Conservation (phyloP, 2,888 invertebrate species). For the Troides helena region DNA sequence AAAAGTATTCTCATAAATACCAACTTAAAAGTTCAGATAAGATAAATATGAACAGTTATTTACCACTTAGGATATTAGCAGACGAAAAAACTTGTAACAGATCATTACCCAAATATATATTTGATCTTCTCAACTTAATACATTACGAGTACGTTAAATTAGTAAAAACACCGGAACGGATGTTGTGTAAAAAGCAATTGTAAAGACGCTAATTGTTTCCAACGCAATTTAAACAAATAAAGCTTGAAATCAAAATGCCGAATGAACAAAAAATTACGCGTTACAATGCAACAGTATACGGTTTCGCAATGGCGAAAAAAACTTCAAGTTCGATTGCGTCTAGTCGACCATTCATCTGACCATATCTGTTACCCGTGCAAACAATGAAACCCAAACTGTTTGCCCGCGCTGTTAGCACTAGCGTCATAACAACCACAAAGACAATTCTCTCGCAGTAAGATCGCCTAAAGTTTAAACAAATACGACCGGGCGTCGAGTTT, state of each 20-base stretch:
- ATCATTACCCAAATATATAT: too few relatives aligned
- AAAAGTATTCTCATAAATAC: too few relatives aligned
- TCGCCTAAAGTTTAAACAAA: conserved; percentile 24
- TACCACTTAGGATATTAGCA: too few relatives aligned
- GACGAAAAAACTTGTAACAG: too few relatives aligned
- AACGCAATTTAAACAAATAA: conserved; percentile 3
- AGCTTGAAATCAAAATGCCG: conserved; percentile 1
- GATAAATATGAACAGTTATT: too few relatives aligned
- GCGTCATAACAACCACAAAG: conserved; percentile 27
- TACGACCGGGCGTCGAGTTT: conserved; percentile 24
- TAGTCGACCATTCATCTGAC: conserved; percentile 21
- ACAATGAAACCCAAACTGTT: conserved; percentile 29
- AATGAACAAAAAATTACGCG: not conserved
- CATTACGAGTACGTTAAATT: not conserved
- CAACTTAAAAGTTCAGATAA: too few relatives aligned
- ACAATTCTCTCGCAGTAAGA: conserved; percentile 22
- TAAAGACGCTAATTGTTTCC: not conserved
- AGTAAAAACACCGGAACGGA: too few relatives aligned
- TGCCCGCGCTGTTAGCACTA: conserved; percentile 23
- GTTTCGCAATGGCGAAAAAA: conserved; percentile 25
- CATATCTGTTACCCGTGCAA: conserved; percentile 27
- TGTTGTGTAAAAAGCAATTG: not conserved
- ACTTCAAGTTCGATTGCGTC: conserved; percentile 15
- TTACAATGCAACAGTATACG: conserved; percentile 1
- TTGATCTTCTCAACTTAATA: too few relatives aligned